phyloP scores from a whole-genome alignment of 2,797 vertebrate species.

The Nothura maculosa region DNA sequence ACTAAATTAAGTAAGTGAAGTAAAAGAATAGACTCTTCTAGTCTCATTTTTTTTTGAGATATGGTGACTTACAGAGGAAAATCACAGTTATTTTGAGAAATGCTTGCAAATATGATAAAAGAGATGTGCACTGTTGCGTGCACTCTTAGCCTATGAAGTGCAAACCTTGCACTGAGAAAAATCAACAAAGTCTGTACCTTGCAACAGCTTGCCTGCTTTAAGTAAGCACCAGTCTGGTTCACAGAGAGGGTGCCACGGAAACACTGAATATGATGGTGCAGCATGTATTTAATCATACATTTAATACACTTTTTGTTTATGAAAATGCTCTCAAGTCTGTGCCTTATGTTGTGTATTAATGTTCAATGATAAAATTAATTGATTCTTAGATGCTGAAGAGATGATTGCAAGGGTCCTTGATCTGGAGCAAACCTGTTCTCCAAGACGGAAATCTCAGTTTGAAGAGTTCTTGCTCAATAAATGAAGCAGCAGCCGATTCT shows the following conservation, averaged over 20 bases:
- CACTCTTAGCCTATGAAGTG: background rate
- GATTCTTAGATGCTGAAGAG: background rate
- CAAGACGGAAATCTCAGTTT: background rate
- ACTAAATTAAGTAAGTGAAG: background rate
- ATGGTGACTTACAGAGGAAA: background rate
- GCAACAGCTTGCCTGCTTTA: background rate
- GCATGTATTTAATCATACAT: background rate
- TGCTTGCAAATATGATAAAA: background rate
- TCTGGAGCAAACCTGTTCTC: background rate
- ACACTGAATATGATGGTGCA: background rate
- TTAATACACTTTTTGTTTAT: background rate
- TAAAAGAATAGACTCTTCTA: background rate
- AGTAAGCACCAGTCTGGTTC: background rate
- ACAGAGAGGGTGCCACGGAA: background rate
- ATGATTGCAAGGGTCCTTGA: background rate
- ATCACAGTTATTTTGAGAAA: background rate
- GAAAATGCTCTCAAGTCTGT: background rate
- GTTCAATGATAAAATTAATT: background rate
- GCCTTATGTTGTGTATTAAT: background rate
- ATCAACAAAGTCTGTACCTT: background rate
- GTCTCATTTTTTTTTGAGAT: background rate
- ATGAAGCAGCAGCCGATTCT: accelerated
- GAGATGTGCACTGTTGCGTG: background rate
- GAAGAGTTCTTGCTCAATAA: background rate
- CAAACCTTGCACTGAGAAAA: background rate